These are phyloP conservation scores for Tetramorium parvispinum DNA, from an alignment of 1,140 invertebrate species.

Conservation along the genomic window DNA sequence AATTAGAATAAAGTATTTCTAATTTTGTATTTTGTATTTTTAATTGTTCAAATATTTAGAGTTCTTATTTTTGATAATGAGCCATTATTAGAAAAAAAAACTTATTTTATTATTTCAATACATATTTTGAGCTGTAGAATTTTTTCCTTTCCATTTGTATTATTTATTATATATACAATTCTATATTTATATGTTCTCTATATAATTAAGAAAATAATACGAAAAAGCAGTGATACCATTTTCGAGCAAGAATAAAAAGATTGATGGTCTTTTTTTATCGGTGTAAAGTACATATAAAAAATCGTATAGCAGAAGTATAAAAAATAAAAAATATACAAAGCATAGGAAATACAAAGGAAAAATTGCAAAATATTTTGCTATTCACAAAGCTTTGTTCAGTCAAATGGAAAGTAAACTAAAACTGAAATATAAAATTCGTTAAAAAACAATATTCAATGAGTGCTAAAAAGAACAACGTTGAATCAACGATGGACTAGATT, in stretches of 20 bases:
- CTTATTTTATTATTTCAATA: too few species aligned
- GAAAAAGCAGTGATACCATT: background rate
- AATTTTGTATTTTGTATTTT: background rate
- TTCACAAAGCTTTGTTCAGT: conserved; percentile 24
- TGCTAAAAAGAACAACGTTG: background rate
- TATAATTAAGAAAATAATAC: background rate
- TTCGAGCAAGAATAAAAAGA: background rate
- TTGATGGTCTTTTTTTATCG: background rate
- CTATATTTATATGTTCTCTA: background rate
- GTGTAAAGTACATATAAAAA: conserved; percentile 4
- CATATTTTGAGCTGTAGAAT: too few species aligned
- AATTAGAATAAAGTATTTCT: background rate
- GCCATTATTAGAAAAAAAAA: background rate
- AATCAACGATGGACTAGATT: background rate
- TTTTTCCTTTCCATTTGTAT: background rate
- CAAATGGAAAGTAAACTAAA: conserved; percentile 29
- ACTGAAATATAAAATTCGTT: conserved; percentile 35
- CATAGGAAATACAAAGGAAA: conserved; percentile 5
- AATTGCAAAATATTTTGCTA: background rate
- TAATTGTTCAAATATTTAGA: background rate
- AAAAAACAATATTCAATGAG: conserved; percentile 18
- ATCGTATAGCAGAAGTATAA: background rate
- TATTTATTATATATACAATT: background rate
- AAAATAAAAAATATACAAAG: conserved; percentile 18
- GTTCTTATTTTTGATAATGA: background rate